These are phyloP conservation scores for Poeciliopsis prolifica DNA, from an alignment of 2,113 vertebrate genomes.

Conservation along the genomic window DNA sequence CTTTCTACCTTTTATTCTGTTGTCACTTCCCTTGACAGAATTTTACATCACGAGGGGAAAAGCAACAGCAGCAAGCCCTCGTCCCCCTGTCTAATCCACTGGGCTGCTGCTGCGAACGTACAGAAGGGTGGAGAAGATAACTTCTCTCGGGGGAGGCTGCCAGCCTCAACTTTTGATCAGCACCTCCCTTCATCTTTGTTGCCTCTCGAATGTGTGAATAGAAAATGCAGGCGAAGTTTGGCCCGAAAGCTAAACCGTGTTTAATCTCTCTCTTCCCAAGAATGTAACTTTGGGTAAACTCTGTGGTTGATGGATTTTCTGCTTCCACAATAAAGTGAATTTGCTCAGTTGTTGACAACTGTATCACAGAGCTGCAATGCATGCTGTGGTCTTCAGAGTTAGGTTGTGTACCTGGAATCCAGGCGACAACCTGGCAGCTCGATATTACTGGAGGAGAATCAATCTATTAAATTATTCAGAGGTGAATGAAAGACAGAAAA, in stretches of 20 bases:
- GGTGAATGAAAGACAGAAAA: slow-evolving; percentile 17
- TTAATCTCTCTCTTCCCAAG: slow-evolving; percentile 38
- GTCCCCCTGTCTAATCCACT: slow-evolving; percentile 50
- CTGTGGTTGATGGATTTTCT: slow-evolving; percentile 37
- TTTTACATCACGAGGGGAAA: slow-evolving; percentile 32
- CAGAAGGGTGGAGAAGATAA: slow-evolving; percentile 63
- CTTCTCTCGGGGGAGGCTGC: slow-evolving; percentile 53
- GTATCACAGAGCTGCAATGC: slow-evolving; percentile 29
- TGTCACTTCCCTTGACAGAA: slow-evolving; percentile 48
- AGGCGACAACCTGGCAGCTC: slow-evolving; percentile 26
- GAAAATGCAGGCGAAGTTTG: slow-evolving; percentile 41
- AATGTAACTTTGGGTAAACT: slow-evolving; percentile 37
- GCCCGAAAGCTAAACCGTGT: slow-evolving; percentile 4
- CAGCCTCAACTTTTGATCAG: slow-evolving; percentile 52
- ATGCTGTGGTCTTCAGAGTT: slow-evolving; percentile 46
- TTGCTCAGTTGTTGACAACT: slow-evolving; percentile 44
- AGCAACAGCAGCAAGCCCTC: slow-evolving; percentile 30
- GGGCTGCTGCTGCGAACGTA: slow-evolving; percentile 50
- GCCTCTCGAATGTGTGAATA: slow-evolving; percentile 19
- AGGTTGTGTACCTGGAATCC: slow-evolving; percentile 28
- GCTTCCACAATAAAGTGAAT: slow-evolving; percentile 41
- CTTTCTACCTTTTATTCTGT: slow-evolving; percentile 39
- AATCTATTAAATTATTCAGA: background rate
- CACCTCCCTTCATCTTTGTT: slow-evolving; percentile 42
- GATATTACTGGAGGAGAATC: slow-evolving; percentile 17